Base-by-base conservation (phyloP, 2,888 invertebrate species). In the Poecilus cupreus region DNA sequence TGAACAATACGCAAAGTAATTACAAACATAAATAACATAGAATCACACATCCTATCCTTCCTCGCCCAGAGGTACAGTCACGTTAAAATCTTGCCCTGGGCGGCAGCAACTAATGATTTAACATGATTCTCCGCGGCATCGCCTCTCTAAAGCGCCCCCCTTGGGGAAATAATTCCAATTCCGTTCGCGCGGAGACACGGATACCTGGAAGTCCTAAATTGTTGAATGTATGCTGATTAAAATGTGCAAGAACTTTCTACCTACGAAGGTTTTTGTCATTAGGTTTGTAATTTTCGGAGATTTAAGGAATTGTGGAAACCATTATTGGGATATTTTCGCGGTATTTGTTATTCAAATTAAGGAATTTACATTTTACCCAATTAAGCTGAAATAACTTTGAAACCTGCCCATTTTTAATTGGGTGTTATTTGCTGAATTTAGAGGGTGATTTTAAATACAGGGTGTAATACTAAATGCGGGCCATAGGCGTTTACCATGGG, bases 321-420 rank as follows among this genome's bases (percentile, higher is more conserved):
- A 22, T 54, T 54, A 54, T 54, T 54, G 16, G 11, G 22, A 22
- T 20, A 22, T 54, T 54, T 54, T 54, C 11, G 54, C 0, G 4
- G 54, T 54, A 54, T 54, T 54, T 54, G 54, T 54, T 54, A 54
- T 54, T 54, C 54, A 22, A 54, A 54, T 54, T 1, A 32, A 18
- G 20, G 10, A 54, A 54, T 54, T 54, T 54, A 8, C 22, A 20
- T 49, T 49, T 49, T 32, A 8, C 4, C 32, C 32, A 32, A 32
- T 32, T 32, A 32, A 2, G 4, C 32, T 32, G 32, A 32, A 2
- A 32, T 32, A 32, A 32, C 32, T 32, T 26, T 32, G 1, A 32
- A 5, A 32, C 8, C 8, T 5, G 8, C 4, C 32, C 32, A 32
- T 32, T 32, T 32, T 32, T 32, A 32, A 32, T 8, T 2, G 1